Evolutionary conservation across 2,888 invertebrate genomes (phyloP).

Genomic region (Sisyra terminalis): DNA sequence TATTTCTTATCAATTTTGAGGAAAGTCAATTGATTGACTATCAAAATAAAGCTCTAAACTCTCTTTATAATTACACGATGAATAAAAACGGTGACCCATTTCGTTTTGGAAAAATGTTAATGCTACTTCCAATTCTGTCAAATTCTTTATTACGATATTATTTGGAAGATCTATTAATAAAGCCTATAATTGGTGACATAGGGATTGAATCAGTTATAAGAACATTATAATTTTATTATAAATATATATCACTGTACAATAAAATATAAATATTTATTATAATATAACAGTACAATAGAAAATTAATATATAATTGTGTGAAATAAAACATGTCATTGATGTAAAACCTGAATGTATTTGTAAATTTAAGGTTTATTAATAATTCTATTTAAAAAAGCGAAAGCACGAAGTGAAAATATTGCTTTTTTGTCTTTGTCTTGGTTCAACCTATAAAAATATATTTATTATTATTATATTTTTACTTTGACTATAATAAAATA

Average conservation of each 20-base stretch:
- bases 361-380: background rate
- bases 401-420: too few relatives aligned
- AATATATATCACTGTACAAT: background rate
- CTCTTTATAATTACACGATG: conserved; percentile 15
- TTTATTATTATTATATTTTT: too few relatives aligned
- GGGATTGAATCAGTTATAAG: conserved; percentile 27
- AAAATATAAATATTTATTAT: background rate
- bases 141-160: conserved; percentile 13
- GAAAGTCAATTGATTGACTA: background rate
- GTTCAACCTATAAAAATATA: too few relatives aligned
- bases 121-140: conserved; percentile 19
- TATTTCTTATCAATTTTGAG: background rate
- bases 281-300: background rate
- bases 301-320: background rate
- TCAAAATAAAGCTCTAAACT: conserved; percentile 10
- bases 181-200: conserved; percentile 25
- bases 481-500: too few relatives aligned
- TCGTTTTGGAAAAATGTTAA: conserved; percentile 13
- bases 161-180: conserved; percentile 22
- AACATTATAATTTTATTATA: conserved; percentile 19
- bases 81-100: conserved; percentile 9
- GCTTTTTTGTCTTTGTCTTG: too few relatives aligned
- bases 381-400: too few relatives aligned
- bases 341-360: background rate
- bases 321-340: too few relatives aligned